phyloP scores from a whole-genome alignment of 2,888 invertebrate genomes.

The Athripsodes cinereus region DNA sequence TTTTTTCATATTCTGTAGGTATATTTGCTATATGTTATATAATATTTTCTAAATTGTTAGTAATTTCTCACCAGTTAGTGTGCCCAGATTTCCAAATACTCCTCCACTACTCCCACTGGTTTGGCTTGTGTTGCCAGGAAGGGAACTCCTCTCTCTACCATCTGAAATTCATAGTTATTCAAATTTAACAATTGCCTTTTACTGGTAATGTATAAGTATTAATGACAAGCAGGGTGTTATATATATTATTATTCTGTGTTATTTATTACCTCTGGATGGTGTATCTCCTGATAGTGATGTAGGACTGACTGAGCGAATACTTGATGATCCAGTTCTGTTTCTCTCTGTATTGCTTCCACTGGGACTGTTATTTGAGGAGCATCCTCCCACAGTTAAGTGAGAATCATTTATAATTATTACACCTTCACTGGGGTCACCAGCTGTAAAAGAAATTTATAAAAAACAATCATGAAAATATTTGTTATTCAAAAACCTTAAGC shows the following conservation, averaged over 20 bases:
- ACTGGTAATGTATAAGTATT: too few species aligned
- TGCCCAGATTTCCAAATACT: conserved; percentile 43
- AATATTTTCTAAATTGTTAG: too few species aligned
- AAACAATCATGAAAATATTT: background rate
- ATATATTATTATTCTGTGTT: too few species aligned
- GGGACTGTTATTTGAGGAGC: conserved; percentile 4
- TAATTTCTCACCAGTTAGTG: conserved; percentile 37
- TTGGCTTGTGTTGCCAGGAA: conserved; percentile 41
- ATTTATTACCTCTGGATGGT: conserved; percentile 17
- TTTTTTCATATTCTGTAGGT: too few species aligned
- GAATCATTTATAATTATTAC: conserved; percentile 50
- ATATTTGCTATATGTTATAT: too few species aligned
- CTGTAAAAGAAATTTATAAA: conserved; percentile 33
- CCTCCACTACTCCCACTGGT: conserved; percentile 35
- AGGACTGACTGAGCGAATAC: conserved; percentile 16
- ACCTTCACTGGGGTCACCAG: conserved; percentile 47
- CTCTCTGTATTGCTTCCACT: background rate
- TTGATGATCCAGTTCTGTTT: background rate
- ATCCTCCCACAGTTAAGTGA: conserved; percentile 29
- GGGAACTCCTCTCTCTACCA: conserved; percentile 40
- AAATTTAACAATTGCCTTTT: too few species aligned
- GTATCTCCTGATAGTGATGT: conserved; percentile 24
- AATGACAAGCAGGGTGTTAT: too few species aligned
- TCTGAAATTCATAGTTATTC: conserved; percentile 13
- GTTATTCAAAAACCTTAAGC: background rate